Percentiles rank a stretch among this genome's conserved stretches.
Evolutionary conservation across 2,888 invertebrate species (phyloP).

Genomic region (Mesoligia furuncula): DNA sequence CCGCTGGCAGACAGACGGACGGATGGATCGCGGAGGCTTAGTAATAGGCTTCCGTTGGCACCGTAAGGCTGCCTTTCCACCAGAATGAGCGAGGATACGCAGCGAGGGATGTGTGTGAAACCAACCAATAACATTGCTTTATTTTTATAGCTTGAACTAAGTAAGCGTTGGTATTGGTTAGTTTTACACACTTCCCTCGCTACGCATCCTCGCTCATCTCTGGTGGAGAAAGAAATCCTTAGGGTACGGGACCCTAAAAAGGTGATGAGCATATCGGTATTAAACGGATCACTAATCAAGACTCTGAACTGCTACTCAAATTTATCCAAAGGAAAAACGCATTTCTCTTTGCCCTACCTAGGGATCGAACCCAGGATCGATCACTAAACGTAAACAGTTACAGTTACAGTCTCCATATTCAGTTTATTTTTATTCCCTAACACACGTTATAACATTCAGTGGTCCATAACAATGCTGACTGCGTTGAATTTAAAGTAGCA

Average conservation of each 20-base stretch:
- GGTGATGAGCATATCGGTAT: not conserved
- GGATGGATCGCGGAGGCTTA: not conserved
- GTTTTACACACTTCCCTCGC: too few species aligned
- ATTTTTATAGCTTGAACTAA: too few species aligned
- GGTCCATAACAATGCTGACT: conserved; percentile 44
- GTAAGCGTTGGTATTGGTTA: too few species aligned
- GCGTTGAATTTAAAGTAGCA: conserved; percentile 45
- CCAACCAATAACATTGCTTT: too few species aligned
- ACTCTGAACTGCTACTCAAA: not conserved
- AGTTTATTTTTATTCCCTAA: conserved; percentile 41
- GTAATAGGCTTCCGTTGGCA: not conserved
- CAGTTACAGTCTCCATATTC: conserved; percentile 6
- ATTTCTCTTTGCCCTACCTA: not conserved
- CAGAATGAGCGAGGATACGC: too few species aligned
- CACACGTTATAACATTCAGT: conserved; percentile 41
- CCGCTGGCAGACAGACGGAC: not conserved
- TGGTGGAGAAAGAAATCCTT: too few species aligned
- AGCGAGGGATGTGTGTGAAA: too few species aligned
- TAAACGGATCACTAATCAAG: not conserved
- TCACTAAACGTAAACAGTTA: not conserved
- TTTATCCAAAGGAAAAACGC: not conserved
- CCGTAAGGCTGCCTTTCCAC: too few species aligned
- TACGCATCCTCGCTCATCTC: too few species aligned
- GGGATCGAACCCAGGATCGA: not conserved
- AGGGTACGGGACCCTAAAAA: not conserved